Evolutionary conservation across 1,140 invertebrate species (phyloP), one percentile per base, ranked within the genome.

Genomic region (Condylostylus longicornis): DNA sequence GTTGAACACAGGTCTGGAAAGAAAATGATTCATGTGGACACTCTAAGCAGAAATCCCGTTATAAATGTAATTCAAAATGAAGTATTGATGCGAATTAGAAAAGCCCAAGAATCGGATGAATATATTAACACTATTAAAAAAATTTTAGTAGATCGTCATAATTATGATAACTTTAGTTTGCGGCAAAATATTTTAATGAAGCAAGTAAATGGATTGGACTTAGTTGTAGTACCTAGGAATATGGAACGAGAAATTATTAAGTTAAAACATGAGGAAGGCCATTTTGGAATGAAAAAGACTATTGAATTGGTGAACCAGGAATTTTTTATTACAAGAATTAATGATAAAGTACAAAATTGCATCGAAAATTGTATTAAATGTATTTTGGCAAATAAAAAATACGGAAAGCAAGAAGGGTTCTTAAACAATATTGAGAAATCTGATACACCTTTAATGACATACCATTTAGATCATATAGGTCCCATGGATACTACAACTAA

Each of bases 11-110:
- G 63, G 37, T 21, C 41, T 7, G 62, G 63, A 18, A 42, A 15
- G 1, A 27, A 40, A 9, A 60, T 68, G 51, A 51, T 48, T 33
- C 64, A 68, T 41, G 60, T 54, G 3, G 64, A 68, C 39, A 56
- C 58, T 1, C 34, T 66, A 2, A 65, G 59, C 38, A 40, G 56
- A 39, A 48, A 57, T 33, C 54, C 54, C 2, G 3, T 34, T 9
- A 17, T 32, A 2, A 40, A 45, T 31, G 39, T 46, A n/a, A 22
- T 32, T 19, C 20, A 35, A n/a, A 32, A 34, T 8, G 28, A 37
- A 17, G 21, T 38, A 27, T 15, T 30, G 8, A 27, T 35, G 2
- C 27, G 35, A 27, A 42, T 38, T 18, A 33, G 7, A 33, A 22
- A 27, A 20, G 40, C 40, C 3, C 30, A 42, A 21, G 21, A 33